Base-by-base conservation (phyloP, 2,113 vertebrate species). In the Rutilus rutilus region DNA sequence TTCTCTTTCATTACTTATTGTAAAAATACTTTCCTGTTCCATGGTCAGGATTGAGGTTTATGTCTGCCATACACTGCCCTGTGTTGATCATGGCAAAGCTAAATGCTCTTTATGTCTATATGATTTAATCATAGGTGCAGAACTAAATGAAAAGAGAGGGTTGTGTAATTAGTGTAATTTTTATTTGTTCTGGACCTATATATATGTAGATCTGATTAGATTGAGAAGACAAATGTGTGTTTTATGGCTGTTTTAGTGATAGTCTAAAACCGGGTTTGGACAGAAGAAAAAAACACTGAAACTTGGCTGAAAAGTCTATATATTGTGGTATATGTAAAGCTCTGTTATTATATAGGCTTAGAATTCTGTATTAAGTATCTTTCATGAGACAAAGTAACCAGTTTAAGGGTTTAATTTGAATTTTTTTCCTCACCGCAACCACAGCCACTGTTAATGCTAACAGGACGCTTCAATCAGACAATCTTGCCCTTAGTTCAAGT, bases 11-110 rank as follows among this genome's bases (percentile, higher is more conserved):
- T 73, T 73, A 73, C 69, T 73, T 73, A n/a, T 42, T 42, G 69
- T 42, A 73, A 73, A 73, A 42, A 73, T 2, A 71, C 74, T 27
- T 45, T 81, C 73, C 8, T 12, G 21, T n/a, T 73, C 36, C 36
- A n/a, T n/a, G 36, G 69, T n/a, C 69, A 73, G 36, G 69, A 42
- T n/a, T 65, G 60, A 86, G 59, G n/a, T 79, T 59, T 50, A 21
- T 65, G 69, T 47, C 45, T 33, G 36, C n/a, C 73, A 23, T 75
- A 14, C 64, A 21, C 57, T 52, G 54, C 25, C 83, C 60, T 33
- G 14, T 86, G 85, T 81, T 91, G 79, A 86, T 52, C 64, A 79
- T 87, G 85, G 85, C 88, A 59, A 27, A 12, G 45, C 12, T n/a
- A 78, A 64, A 57, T 71, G 57, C 83, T 23, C 54, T 23, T 57